Conservation (phyloP, 2,888 invertebrate genomes). For the Leuctra nigra region DNA sequence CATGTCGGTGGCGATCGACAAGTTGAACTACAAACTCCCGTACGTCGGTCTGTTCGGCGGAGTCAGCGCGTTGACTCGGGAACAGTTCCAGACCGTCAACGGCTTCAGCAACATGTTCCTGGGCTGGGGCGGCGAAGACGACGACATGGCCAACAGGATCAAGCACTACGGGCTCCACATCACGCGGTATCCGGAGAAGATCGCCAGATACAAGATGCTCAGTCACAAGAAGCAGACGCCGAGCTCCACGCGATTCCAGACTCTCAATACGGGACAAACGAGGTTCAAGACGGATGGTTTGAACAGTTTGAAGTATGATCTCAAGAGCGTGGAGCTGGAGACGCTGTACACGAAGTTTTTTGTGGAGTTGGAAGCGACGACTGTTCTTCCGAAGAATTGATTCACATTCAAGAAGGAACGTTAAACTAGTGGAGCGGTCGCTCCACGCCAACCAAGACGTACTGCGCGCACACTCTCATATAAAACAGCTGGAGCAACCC, state of each 20-base stretch:
- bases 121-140: constrained; percentile 99
- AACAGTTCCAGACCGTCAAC: constrained; percentile 83
- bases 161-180: constrained; percentile 77
- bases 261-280: constrained; percentile 75
- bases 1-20: constrained; percentile 88
- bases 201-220: constrained; percentile 95
- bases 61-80: constrained; percentile 80
- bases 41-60: constrained; percentile 92
- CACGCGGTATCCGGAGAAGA: constrained; percentile 83
- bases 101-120: constrained; percentile 92
- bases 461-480: too few species aligned
- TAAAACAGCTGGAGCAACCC: too few species aligned
- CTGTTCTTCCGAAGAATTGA: too few species aligned
- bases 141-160: constrained; percentile 79
- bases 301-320: constrained; percentile 72
- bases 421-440: constrained; percentile 67
- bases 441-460: too few species aligned
- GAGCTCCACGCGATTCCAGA: constrained; percentile 83
- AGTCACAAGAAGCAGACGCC: constrained; percentile 84
- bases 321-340: constrained; percentile 58
- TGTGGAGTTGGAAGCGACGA: constrained; percentile 64
- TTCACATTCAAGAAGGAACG: too few species aligned
- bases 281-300: constrained; percentile 81
- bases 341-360: constrained; percentile 78
- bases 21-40: constrained; percentile 73